Evolutionary conservation across 1,140 invertebrate species (phyloP), one percentile per base, ranked within the genome.

Genomic region (Nebria ingens): DNA sequence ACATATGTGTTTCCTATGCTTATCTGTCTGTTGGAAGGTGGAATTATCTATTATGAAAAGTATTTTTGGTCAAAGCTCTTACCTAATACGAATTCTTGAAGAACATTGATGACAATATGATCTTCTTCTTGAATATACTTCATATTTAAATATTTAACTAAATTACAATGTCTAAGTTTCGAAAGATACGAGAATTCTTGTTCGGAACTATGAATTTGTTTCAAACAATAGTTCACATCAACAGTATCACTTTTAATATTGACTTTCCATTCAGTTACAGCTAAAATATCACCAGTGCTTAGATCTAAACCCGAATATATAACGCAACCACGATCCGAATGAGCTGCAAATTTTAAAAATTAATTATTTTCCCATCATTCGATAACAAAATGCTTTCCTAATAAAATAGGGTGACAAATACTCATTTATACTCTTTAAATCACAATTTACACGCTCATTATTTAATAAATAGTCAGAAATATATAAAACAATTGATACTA

Each of bases 101-200:
- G 68, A 49, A 84, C 67, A 61, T 82, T 77, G 13, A 85, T 72
- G 1, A 76, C 61, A 54, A 82, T 60, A 56, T 74, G 76, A 51
- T 83, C 77, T 52, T 76, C 75, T 52, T 79, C 74, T 34, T 75
- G 65, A 2, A 76, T 60, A 65, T 82, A 82, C 60, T 79, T 79
- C 62, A 89, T 81, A 60, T 82, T 84, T 51, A 86, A 70, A 71
- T 88, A 90, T 61, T 81, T 76, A 12, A 86, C 77, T 4, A 91
- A 72, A 75, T 89, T 85, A 21, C 73, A 68, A 71, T 89, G 87
- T 62, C 80, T 75, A 4, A 91, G 67, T 64, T 80, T 82, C 3
- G 81, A 71, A 2, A 91, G 66, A 52, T 79, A 75, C 60, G 79
- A 76, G 9, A 89, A 69, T 69, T 90, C 87, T 65, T 86, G 82